phyloP scores from a whole-genome alignment of 2,797 vertebrate genomes.

The Chlorospingus semifuscus region DNA sequence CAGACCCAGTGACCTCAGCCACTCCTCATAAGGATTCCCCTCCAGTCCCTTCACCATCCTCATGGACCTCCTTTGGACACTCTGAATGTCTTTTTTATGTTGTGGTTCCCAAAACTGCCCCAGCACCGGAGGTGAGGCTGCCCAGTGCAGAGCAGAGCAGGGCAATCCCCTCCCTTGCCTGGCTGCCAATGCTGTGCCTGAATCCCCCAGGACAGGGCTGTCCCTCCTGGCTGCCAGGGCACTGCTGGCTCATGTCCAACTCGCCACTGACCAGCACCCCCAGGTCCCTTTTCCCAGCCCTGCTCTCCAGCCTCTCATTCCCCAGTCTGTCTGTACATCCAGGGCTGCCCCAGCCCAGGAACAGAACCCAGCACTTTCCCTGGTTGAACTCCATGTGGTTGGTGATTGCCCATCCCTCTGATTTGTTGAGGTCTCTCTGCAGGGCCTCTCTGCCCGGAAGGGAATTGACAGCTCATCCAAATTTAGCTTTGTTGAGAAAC shows the following conservation, averaged over 20 bases:
- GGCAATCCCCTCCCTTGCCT: background rate
- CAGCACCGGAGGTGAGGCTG: rapidly evolving
- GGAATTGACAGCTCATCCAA: background rate
- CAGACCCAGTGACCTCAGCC: background rate
- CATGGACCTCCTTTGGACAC: background rate
- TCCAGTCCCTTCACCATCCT: background rate
- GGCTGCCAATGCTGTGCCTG: too few species aligned
- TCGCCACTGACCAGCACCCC: too few species aligned
- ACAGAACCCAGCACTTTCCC: too few species aligned
- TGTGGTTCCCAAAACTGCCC: background rate
- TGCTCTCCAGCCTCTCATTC: too few species aligned
- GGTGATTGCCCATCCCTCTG: background rate
- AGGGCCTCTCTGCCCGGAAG: background rate
- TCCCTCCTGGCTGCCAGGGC: too few species aligned
- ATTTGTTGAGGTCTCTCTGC: background rate
- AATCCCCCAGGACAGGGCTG: too few species aligned
- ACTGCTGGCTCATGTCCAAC: too few species aligned
- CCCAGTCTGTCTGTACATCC: too few species aligned
- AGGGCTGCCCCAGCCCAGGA: too few species aligned
- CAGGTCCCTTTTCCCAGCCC: too few species aligned
- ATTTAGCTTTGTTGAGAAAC: background rate
- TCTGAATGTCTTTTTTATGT: background rate
- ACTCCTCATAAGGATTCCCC: too few species aligned
- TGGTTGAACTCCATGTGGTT: background rate
- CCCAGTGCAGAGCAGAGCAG: rapidly evolving